phyloP scores from a whole-genome alignment of 2,888 invertebrate species.

The Dorcus hopei region DNA sequence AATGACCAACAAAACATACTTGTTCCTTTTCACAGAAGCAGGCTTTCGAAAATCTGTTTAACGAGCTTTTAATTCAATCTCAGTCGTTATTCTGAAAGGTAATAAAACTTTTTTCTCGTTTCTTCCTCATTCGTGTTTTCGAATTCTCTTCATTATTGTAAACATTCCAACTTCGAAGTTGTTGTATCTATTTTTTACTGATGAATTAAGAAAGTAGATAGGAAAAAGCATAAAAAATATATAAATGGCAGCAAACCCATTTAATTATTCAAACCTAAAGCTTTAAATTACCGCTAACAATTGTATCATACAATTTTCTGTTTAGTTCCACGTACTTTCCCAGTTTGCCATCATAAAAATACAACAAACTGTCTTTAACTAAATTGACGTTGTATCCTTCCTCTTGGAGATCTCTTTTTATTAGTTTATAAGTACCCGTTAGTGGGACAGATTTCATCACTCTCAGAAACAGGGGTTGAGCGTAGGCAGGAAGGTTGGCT shows the following conservation, averaged over 20 bases:
- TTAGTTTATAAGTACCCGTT: constrained; percentile 89
- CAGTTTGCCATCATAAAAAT: constrained; percentile 53
- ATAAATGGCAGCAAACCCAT: neutral
- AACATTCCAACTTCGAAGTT: no score
- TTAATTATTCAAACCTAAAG: constrained; percentile 16
- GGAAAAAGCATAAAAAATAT: neutral
- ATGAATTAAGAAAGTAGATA: neutral
- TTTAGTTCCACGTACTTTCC: constrained; percentile 37
- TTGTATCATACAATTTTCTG: constrained; percentile 36
- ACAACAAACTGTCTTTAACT: constrained; percentile 67
- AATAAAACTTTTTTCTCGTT: no score
- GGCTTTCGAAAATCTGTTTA: no score
- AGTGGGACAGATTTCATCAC: constrained; percentile 74
- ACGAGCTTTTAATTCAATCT: no score
- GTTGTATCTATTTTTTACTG: no score
- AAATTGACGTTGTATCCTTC: constrained; percentile 78
- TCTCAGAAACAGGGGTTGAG: constrained; percentile 85
- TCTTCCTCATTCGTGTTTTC: no score
- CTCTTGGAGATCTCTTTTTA: constrained; percentile 80
- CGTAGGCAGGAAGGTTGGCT: constrained; percentile 76
- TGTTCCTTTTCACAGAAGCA: no score
- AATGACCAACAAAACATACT: no score
- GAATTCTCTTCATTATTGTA: no score
- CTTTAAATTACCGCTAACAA: constrained; percentile 35
- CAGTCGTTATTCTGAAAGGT: no score